phyloP scores from a whole-genome alignment of 2,113 vertebrate species.

The Entelurus aequoreus region DNA sequence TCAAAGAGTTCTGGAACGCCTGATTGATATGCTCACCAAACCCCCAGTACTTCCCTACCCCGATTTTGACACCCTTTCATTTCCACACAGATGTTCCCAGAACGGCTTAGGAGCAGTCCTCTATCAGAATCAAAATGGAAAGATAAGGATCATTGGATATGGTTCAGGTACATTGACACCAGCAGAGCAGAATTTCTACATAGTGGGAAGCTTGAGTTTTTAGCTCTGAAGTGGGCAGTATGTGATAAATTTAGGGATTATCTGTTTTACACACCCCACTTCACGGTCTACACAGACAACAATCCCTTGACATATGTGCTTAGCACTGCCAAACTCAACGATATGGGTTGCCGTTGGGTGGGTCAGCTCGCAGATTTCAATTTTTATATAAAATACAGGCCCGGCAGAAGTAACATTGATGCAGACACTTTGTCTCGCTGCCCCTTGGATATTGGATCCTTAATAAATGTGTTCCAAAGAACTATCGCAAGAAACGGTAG shows the following conservation, averaged over 20 bases:
- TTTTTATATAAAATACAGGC: neutral
- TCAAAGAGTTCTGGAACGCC: neutral
- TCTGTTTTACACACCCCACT: too few species aligned
- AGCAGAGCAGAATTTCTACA: slow-evolving; percentile 4
- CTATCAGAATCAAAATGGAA: slow-evolving; percentile 2
- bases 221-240: neutral
- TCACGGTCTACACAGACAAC: too few species aligned
- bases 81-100: neutral
- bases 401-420: neutral
- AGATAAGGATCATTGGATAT: slow-evolving; percentile 4
- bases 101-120: neutral
- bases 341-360: neutral
- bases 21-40: slow-evolving; percentile 4
- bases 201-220: neutral
- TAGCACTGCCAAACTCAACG: too few species aligned
- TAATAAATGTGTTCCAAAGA: slow-evolving; percentile 5
- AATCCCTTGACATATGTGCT: too few species aligned
- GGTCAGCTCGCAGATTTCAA: neutral
- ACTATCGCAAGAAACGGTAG: slow-evolving; percentile 1
- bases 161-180: slow-evolving; percentile 2
- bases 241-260: too few species aligned
- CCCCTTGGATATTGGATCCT: neutral
- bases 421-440: slow-evolving; percentile 1
- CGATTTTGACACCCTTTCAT: neutral
- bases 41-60: slow-evolving; percentile 2